Evolutionary conservation across 2,888 invertebrate species (phyloP), one percentile per base, ranked within the genome.

Genomic region (Reticulitermes lucifugus): DNA sequence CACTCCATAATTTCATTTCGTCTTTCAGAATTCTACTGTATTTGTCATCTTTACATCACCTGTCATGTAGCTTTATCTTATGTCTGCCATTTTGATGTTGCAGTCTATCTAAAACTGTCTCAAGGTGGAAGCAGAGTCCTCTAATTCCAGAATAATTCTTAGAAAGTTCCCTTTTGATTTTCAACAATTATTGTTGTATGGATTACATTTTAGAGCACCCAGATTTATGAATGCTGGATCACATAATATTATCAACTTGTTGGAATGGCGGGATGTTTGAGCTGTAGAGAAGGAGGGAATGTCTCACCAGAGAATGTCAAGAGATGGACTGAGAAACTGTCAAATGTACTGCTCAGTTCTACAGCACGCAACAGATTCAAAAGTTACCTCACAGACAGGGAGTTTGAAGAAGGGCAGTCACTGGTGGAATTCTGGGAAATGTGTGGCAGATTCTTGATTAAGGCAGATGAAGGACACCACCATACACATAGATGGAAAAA

Each of bases 181-280:
- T 51, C 14, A 60, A 60, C 14, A 60, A n/a, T 60, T 21, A 60
- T 21, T 60, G 14, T 60, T 60, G n/a, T 60, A 12, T 60, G 60
- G 21, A 60, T 41, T 41, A 41, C 14, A 41, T 73, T 73, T 73
- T 41, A 73, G 73, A 41, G 41, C 3, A 18, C 22, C 21, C 41
- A 18, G 41, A 41, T 41, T 35, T 73, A 18, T 41, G 73, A 73
- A 21, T 73, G 41, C 29, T 41, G 73, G 2, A 29, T 35, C 6
- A 35, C 14, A 12, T 9, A 73, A 12, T 6, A 46, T 46, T 46
- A 46, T 46, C 46, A 46, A 41, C 21, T 25, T 73, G 18, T 46
- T 46, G 7, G 7, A 4, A 81, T 81, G 81, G 81, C 81, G 29
- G 46, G 25, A 81, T 81, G 81, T n/a, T 81, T 81, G 43, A 81